Conservation (phyloP, 1,140 invertebrate genomes). For the Wiebesia pumilae region DNA sequence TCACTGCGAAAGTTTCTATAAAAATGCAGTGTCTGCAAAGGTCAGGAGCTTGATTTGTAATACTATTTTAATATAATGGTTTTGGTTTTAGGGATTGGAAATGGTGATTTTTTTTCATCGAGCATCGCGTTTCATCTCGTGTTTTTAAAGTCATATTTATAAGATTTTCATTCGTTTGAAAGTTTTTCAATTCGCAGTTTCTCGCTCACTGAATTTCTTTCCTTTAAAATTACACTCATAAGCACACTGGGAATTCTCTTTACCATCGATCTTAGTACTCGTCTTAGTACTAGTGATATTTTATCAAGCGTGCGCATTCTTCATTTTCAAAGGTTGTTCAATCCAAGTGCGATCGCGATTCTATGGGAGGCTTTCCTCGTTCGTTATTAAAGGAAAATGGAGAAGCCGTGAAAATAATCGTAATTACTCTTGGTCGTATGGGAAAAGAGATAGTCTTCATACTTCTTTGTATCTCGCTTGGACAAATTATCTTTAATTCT, state of each 20-base stretch:
- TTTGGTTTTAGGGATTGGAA: not conserved
- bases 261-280: not conserved
- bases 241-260: not conserved
- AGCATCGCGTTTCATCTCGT: not conserved
- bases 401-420: not conserved
- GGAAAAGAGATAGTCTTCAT: not conserved
- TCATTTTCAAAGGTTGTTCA: constrained; percentile 14
- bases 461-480: not conserved
- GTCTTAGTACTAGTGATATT: too few species aligned
- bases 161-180: not conserved
- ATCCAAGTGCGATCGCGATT: constrained; percentile 5
- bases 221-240: constrained; percentile 16
- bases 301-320: not conserved
- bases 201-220: not conserved
- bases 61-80: not conserved
- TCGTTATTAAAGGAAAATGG: not conserved
- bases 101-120: not conserved
- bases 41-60: not conserved
- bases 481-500: not conserved
- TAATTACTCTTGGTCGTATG: not conserved
- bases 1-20: not conserved
- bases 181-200: constrained; percentile 1
- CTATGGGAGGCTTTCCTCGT: not conserved
- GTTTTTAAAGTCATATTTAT: not conserved
- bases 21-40: not conserved